Evolutionary conservation across 2,113 vertebrate genomes (phyloP), one percentile per base, ranked within the genome.

Genomic region (Albula glossodonta): DNA sequence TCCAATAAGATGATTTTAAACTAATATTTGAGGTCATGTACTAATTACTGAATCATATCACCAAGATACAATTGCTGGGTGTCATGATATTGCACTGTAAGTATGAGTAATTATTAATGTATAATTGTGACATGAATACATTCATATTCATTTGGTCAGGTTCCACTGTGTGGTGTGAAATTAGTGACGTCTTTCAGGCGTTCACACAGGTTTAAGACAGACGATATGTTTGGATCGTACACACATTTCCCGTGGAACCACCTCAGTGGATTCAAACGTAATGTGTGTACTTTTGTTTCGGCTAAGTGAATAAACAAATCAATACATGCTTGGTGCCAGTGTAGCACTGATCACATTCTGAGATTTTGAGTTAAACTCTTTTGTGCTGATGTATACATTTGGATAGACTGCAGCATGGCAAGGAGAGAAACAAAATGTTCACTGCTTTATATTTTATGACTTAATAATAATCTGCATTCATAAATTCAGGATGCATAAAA

Each of bases 401-500:
- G 11, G 5, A 63, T 66, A 66, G 50, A 50, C 57, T 51, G 79
- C 25, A 53, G 77, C 66, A 77, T 31, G 48, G 53, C 83, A 19
- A 80, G 51, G 25, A n/a, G 31, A 63, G 51, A 63, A 48, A 31
- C 48, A 25, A 53, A 86, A 81, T 88, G 57, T 78, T 80, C 83
- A 91, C 88, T 85, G 85, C 66, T 85, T 89, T 74, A 77, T 53
- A 79, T 66, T 81, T 90, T 88, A 90, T 84, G 86, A 87, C 79
- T 77, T 89, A 48, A 89, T 92, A 90, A 91, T 91, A 63, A 22
- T 50, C 86, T 87, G 82, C 88, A 90, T 81, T 83, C 83, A 83
- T 70, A 74, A 87, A 51, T 90, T 84, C 89, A 89, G 84, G 19
- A 84, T 90, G 83, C 48, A 19, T 84, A 53, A 82, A 86, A 87